phyloP scores from a whole-genome alignment of 2,888 invertebrate species.

The Isotomurus palustris region DNA sequence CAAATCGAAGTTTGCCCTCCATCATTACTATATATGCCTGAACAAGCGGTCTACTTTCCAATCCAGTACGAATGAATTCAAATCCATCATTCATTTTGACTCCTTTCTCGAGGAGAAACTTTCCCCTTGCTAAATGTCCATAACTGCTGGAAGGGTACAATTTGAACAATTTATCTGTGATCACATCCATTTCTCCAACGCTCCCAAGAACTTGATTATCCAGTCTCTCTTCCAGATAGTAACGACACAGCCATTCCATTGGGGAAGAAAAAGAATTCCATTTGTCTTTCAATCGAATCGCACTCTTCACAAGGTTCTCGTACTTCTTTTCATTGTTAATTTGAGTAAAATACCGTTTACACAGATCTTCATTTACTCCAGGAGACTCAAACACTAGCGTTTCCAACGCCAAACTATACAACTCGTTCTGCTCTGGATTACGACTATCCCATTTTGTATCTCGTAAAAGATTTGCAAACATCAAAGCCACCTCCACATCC shows the following conservation, averaged over 20 bases:
- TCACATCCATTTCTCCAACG: constrained; percentile 24
- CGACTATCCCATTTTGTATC: constrained; percentile 28
- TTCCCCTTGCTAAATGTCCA: constrained; percentile 42
- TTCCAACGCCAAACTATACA: constrained; percentile 38
- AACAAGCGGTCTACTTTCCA: constrained; percentile 34
- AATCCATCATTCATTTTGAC: constrained; percentile 27
- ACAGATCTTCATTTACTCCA: constrained; percentile 48
- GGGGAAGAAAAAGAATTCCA: constrained; percentile 41
- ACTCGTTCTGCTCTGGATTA: constrained; percentile 30
- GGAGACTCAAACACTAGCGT: constrained; percentile 32
- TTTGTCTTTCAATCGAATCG: constrained; percentile 18
- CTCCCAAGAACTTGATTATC: background rate
- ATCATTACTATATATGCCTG: constrained; percentile 32
- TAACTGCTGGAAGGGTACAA: constrained; percentile 39
- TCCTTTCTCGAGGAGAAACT: constrained; percentile 29
- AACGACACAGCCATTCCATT: constrained; percentile 42
- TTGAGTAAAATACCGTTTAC: constrained; percentile 54
- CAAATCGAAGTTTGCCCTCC: constrained; percentile 32
- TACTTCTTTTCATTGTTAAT: constrained; percentile 50
- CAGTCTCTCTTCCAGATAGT: constrained; percentile 34
- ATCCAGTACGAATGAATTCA: constrained; percentile 35
- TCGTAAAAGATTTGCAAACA: constrained; percentile 26
- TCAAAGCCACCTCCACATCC: constrained; percentile 28
- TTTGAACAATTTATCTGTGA: constrained; percentile 41
- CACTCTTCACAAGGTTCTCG: constrained; percentile 24